Percentiles rank a stretch among this genome's conserved stretches.
Conservation (phyloP, 1,140 invertebrate species). For the Hylaeus anthracinus region DNA sequence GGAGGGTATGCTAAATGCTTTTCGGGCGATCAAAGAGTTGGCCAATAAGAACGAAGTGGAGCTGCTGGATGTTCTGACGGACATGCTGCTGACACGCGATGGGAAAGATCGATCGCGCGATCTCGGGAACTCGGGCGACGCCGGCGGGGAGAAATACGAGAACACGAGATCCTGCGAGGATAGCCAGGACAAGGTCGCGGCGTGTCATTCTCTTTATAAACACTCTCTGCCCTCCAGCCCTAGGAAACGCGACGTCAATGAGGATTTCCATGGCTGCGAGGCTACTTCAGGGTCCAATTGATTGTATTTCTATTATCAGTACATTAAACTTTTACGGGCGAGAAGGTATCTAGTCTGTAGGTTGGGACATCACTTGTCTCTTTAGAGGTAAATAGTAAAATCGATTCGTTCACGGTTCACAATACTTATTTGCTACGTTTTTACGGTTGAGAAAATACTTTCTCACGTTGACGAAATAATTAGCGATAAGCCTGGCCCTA, state of each 20-base stretch:
- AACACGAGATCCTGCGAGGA: slow-evolving; percentile 22
- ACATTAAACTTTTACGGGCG: too few species aligned
- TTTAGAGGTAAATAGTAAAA: too few species aligned
- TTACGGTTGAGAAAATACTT: too few species aligned
- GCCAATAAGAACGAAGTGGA: slow-evolving; percentile 15
- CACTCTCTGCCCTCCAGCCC: neutral
- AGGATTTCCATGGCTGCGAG: neutral
- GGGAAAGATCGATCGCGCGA: neutral
- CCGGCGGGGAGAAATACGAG: neutral
- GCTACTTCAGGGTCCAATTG: too few species aligned
- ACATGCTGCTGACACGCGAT: slow-evolving; percentile 6
- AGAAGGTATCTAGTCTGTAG: too few species aligned
- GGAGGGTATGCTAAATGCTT: neutral
- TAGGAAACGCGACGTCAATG: neutral
- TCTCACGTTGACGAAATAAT: too few species aligned
- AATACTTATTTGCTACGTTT: too few species aligned
- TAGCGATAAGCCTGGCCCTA: too few species aligned
- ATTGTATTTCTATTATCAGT: too few species aligned
- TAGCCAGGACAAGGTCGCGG: neutral
- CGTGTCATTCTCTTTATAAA: neutral
- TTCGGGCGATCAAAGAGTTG: slow-evolving; percentile 13
- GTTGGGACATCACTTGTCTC: too few species aligned
- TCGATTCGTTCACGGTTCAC: too few species aligned
- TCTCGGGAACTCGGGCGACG: slow-evolving; percentile 12
- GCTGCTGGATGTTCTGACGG: slow-evolving; percentile 16